These are phyloP conservation scores for Drosophila quadrilineata DNA, from an alignment of 1,140 invertebrate genomes.

Conservation along the genomic window DNA sequence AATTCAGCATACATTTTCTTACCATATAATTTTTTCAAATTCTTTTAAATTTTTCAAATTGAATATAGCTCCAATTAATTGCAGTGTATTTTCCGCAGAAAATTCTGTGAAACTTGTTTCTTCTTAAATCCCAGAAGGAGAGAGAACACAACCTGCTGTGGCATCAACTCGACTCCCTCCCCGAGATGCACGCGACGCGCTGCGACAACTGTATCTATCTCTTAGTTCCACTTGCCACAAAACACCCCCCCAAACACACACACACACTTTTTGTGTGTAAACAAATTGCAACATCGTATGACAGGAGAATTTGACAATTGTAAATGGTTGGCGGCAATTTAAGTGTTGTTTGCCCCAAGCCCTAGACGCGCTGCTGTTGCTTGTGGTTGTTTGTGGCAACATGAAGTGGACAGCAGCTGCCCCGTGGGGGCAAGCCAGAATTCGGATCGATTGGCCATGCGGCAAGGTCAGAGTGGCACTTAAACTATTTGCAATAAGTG, in stretches of 20 bases:
- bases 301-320: conserved; percentile 75
- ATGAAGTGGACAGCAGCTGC: conserved; percentile 21
- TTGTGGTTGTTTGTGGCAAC: conserved; percentile 1
- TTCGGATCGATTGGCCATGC: conserved; percentile 28
- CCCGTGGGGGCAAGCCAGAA: conserved; percentile 2
- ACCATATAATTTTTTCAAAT: neutral
- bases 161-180: too few relatives aligned
- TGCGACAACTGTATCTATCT: conserved; percentile 1
- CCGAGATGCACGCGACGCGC: conserved; percentile 2
- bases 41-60: neutral
- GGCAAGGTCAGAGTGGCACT: conserved; percentile 43
- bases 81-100: conserved; percentile 6
- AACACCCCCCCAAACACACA: too few relatives aligned
- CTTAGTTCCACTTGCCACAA: too few relatives aligned
- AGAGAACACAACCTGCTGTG: neutral
- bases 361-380: neutral
- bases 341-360: conserved; percentile 40
- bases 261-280: too few relatives aligned
- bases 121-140: conserved; percentile 12
- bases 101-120: conserved; percentile 22
- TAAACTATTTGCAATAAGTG: conserved; percentile 30
- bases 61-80: too few relatives aligned
- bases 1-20: too few relatives aligned
- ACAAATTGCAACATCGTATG: conserved; percentile 77
- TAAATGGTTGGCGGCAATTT: conserved; percentile 59